These are phyloP conservation scores for Xiphophorus birchmanni DNA, from an alignment of 2,797 vertebrate genomes.

Conservation along the genomic window DNA sequence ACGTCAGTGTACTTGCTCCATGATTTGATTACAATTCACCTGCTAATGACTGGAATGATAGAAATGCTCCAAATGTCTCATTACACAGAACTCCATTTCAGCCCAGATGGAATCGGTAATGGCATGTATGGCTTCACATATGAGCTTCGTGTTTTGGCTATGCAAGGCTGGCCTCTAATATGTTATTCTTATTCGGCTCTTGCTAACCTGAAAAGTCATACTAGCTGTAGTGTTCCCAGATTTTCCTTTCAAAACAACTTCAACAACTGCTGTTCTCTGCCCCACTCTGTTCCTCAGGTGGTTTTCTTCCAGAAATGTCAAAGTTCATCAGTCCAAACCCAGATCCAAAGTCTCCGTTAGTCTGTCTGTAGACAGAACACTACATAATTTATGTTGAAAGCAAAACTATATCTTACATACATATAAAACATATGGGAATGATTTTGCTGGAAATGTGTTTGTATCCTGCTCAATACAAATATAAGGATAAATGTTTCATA, in stretches of 20 bases:
- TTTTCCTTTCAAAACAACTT: background rate
- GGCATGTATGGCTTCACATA: background rate
- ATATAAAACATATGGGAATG: background rate
- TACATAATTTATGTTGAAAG: background rate
- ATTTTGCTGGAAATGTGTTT: background rate
- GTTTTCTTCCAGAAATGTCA: slow-evolving; percentile 1
- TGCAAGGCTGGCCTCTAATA: background rate
- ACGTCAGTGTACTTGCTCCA: background rate
- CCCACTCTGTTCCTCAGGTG: background rate
- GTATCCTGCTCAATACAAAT: background rate
- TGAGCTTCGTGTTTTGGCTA: background rate
- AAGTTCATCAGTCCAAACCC: background rate
- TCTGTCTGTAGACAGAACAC: background rate
- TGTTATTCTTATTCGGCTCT: background rate
- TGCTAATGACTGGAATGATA: background rate
- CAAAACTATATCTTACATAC: background rate
- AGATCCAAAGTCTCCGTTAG: background rate
- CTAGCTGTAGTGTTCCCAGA: slow-evolving; percentile 4
- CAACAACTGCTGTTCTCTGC: background rate
- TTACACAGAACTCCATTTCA: background rate
- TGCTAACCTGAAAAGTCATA: slow-evolving; percentile 2
- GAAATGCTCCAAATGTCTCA: background rate
- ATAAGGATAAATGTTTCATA: background rate
- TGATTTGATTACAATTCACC: background rate
- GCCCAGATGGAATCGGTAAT: background rate